Base-by-base conservation (phyloP, 2,113 vertebrate genomes). In the Thinocorus orbignyianus region DNA sequence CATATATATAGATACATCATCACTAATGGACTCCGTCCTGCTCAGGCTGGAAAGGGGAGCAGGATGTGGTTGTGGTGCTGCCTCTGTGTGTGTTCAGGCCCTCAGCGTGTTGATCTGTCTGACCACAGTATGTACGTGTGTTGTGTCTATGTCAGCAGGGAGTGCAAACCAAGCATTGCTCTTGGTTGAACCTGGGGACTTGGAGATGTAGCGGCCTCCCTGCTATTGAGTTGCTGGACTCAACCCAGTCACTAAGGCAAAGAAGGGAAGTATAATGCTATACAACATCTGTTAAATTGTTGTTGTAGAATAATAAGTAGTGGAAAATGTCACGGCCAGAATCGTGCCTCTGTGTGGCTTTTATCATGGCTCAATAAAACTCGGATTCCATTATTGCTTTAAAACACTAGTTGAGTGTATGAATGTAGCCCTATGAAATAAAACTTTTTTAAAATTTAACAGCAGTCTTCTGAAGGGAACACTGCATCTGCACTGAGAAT, bases 71-170 rank as follows among this genome's bases (percentile, higher is more conserved):
- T 66, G 42, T 42, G 60, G 42, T 37, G 49, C 57, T 66, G 17
- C 46, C 7, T 60, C 8, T 51, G 20, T 42, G 28, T 55, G 5
- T 3, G 25, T 64, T 22, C 13, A 42, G 49, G 30, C 0, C 2
- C 25, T 49, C 20, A 13, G 25, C 2, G 16, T 19, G 22, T 55
- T 71, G 19, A 24, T 49, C 6, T 55, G 3, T 20, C 39, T 54
- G 6, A 20, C 30, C 12, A 4, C 10, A 17, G 28, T 54, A 9
- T 41, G 4, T n/a, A 61, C 0, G 2, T 3, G 39, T 39, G 17
- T 37, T 70, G 25, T 37, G 31, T 41, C 35, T 81, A 35, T 37
- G 37, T 60, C 52, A 60, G 10, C 37, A 74, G 24, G 18, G 37
- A 33, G 42, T 42, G 9, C 5, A 13, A 22, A 17, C 51, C 73